Evolutionary conservation across 2,888 invertebrate species (phyloP).

Genomic region (Alloplasta piceator): DNA sequence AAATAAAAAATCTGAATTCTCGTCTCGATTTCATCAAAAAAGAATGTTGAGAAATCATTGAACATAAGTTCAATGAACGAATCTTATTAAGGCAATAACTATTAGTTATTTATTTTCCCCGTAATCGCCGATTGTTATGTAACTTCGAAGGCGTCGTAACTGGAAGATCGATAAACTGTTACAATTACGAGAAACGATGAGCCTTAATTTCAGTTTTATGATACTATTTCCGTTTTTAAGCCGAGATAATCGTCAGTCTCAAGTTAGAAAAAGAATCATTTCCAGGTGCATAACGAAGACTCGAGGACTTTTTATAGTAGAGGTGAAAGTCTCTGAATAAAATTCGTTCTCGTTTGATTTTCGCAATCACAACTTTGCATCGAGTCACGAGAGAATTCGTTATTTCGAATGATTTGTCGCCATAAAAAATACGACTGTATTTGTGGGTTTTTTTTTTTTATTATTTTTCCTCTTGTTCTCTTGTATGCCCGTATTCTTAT

Average conservation of each 20-base stretch:
- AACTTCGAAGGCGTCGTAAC: constrained; percentile 4
- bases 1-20: no score
- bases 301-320: background rate
- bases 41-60: no score
- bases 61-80: no score
- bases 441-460: background rate
- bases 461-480: background rate
- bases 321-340: constrained; percentile 32
- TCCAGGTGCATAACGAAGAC: constrained; percentile 5
- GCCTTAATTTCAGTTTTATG: background rate
- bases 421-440: background rate
- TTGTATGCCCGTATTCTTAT: no score
- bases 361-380: background rate
- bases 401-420: background rate
- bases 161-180: constrained; percentile 7
- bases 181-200: constrained; percentile 11
- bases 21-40: no score
- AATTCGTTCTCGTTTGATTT: constrained; percentile 10
- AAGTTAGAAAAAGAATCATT: background rate
- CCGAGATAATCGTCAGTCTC: constrained; percentile 21
- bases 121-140: background rate
- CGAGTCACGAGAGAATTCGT: background rate
- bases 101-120: background rate
- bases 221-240: constrained; percentile 14
- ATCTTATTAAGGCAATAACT: no score